Percentiles rank a stretch among this genome's conserved stretches.
Evolutionary conservation across 2,797 vertebrate genomes (phyloP).

Genomic region (Gorsachius magnificus): DNA sequence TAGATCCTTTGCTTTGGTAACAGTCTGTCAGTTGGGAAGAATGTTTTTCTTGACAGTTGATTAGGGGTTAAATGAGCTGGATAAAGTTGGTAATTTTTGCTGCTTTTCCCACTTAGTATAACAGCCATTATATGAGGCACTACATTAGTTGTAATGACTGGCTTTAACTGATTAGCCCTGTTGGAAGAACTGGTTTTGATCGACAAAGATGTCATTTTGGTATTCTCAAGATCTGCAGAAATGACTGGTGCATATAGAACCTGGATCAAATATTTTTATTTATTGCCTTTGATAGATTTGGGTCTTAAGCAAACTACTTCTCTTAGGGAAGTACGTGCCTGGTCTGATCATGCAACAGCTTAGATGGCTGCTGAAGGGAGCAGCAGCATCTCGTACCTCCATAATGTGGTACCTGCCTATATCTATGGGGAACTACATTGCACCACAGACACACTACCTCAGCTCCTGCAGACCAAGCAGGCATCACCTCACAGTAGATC

Average conservation of each 20-base stretch:
- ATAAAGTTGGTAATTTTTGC: conserved; percentile 71
- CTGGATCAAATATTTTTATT: background rate
- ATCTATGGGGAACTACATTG: background rate
- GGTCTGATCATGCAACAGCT: background rate
- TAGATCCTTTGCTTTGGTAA: conserved; percentile 43
- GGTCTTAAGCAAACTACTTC: background rate
- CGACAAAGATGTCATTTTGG: conserved; percentile 24
- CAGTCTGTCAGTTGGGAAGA: conserved; percentile 68
- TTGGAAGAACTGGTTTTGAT: conserved; percentile 54
- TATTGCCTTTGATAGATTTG: background rate
- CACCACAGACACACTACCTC: background rate
- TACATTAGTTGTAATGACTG: conserved; percentile 41
- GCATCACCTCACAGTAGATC: background rate
- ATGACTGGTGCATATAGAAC: background rate
- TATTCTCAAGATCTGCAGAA: background rate
- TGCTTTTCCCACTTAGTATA: conserved; percentile 62
- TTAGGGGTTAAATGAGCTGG: conserved; percentile 78
- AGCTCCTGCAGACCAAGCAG: background rate
- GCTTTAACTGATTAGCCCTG: conserved; percentile 56
- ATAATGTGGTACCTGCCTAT: background rate
- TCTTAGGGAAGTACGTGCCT: background rate
- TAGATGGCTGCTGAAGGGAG: background rate
- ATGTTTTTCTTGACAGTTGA: conserved; percentile 71
- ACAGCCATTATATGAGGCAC: conserved; percentile 55
- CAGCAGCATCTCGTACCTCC: background rate